Evolutionary conservation across 2,797 vertebrate species (phyloP).

Genomic region (Phaenicophaeus curvirostris): DNA sequence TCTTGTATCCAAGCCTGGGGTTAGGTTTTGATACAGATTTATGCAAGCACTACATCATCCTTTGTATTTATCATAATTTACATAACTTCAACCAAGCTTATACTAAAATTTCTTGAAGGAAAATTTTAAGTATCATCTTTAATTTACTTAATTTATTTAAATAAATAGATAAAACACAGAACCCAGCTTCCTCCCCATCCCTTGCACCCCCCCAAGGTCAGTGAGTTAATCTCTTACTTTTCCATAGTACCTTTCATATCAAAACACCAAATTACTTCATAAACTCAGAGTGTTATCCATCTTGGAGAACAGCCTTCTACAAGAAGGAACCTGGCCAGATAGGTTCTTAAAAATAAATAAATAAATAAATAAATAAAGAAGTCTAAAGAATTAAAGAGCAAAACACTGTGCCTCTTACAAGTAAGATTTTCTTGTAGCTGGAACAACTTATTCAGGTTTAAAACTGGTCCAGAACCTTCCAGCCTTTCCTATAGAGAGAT

Average conservation of each 20-base stretch:
- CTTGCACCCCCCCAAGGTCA: not conserved
- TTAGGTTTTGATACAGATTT: not conserved
- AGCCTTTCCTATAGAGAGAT: not conserved
- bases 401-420: not conserved
- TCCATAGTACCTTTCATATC: not conserved
- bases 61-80: not conserved
- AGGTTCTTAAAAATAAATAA: not conserved
- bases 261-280: not conserved
- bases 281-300: not conserved
- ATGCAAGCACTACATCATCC: not conserved
- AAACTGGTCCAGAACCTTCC: not conserved
- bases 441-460: not conserved
- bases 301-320: not conserved
- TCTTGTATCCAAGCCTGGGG: not conserved
- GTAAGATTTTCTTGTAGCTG: not conserved
- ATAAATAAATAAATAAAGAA: too few relatives aligned
- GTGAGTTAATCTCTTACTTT: not conserved
- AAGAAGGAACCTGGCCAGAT: not conserved
- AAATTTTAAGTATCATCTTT: not conserved
- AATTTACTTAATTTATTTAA: not conserved
- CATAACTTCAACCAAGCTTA: not conserved
- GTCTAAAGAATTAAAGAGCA: not conserved
- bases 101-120: not conserved
- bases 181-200: fast-evolving
- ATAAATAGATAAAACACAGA: not conserved